Base-by-base conservation (phyloP, 2,797 vertebrate genomes). In the Muscicapa striata region DNA sequence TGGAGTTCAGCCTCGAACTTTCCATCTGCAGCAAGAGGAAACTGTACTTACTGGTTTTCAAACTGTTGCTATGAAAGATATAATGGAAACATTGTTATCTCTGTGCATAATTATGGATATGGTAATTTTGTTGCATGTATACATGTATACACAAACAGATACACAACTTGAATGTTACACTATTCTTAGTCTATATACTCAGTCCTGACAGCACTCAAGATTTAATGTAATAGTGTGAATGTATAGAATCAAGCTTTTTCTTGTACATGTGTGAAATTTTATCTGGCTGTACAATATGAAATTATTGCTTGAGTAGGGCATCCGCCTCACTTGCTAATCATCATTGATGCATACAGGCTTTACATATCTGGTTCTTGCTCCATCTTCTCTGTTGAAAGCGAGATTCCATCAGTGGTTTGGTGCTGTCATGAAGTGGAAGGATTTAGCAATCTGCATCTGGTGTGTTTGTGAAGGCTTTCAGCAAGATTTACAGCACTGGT, bases 371-470 rank as follows among this genome's bases (percentile, higher is more conserved):
- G 48, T 83, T 17, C 58, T 95, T 43, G 38, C 89, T 92, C 81
- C 16, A 13, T 62, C 41, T 20, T 89, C 24, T 61, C 55, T 59
- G 1, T 48, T 70, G 46, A 85, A 94, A 80, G 72, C 64, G 55
- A 6, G n/a, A 72, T 72, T 89, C 62, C 0, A 0, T 85, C 84
- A 80, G 78, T 74, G 66, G n/a, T 58, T 93, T 10, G 5, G 62
- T n/a, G n/a, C 69, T 94, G 90, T 92, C 75, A 40, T 78, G 91
- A 83, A 90, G 59, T 75, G 51, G 80, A 95, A 93, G 82, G 62
- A 81, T 95, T 92, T 92, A 95, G 73, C 89, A 88, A 58, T 32
- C 79, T 96, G 79, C 91, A 93, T 94, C 85, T 96, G 89, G 66
- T 84, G 63, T 76, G 75, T 80, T 94, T 94, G 76, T 54, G 69